Evolutionary conservation across 2,797 vertebrate species (phyloP).

Genomic region (Uromys caudimaculatus): DNA sequence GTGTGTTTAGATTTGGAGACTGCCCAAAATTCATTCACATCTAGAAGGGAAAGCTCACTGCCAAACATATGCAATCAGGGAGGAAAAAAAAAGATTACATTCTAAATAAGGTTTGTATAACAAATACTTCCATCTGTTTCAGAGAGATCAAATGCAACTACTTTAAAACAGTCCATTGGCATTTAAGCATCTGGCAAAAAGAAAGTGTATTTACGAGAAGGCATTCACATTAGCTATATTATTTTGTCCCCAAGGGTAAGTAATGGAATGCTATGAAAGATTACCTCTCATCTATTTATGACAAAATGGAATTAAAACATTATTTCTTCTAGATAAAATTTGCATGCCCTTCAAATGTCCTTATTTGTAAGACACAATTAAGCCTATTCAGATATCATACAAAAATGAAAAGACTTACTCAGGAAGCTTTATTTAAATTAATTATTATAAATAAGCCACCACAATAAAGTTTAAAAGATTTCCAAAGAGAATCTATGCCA

Average conservation of each 20-base stretch:
- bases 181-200: constrained; percentile 79
- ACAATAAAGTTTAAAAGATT: background rate
- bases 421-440: background rate
- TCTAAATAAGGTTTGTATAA: constrained; percentile 85
- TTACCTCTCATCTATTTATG: constrained; percentile 22
- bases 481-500: background rate
- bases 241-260: constrained; percentile 38
- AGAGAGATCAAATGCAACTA: constrained; percentile 84
- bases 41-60: constrained; percentile 83
- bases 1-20: constrained; percentile 89
- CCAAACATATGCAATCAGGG: constrained; percentile 86
- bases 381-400: background rate
- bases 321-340: constrained; percentile 12
- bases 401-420: background rate
- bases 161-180: constrained; percentile 74
- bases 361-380: constrained; percentile 9
- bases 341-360: background rate
- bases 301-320: constrained; percentile 40
- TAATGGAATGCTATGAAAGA: constrained; percentile 43
- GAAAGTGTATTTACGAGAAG: constrained; percentile 67
- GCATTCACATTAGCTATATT: constrained; percentile 57
- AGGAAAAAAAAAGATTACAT: constrained; percentile 81
- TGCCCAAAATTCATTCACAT: constrained; percentile 87
- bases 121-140: constrained; percentile 86
- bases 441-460: background rate